Percentiles rank a stretch among this genome's conserved stretches.
phyloP scores from a whole-genome alignment of 1,140 invertebrate genomes.

The Leptinotarsa lineolata region DNA sequence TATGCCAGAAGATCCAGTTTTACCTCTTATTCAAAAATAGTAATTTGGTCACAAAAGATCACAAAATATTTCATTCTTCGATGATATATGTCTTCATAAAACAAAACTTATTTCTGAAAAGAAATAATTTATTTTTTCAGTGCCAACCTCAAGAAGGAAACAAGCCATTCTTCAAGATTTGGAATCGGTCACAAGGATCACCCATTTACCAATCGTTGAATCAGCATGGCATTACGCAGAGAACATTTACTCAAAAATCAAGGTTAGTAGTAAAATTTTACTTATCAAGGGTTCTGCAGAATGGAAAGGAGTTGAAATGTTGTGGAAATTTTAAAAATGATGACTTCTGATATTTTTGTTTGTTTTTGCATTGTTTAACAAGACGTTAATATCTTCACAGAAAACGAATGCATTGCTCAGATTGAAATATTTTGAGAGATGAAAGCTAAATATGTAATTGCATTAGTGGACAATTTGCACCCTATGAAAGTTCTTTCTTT shows the following conservation, averaged over 20 bases:
- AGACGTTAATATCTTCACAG: no score
- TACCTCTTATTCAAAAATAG: neutral
- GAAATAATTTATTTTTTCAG: constrained; percentile 25
- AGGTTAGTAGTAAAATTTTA: constrained; percentile 58
- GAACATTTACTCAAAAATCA: constrained; percentile 70
- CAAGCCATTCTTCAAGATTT: constrained; percentile 59
- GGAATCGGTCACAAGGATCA: constrained; percentile 69
- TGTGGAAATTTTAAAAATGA: no score
- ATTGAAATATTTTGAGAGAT: no score
- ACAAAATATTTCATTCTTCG: neutral
- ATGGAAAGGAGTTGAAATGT: no score
- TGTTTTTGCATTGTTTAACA: no score
- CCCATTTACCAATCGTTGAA: constrained; percentile 73
- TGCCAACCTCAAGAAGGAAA: constrained; percentile 39
- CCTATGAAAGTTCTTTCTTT: no score
- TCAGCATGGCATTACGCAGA: constrained; percentile 70
- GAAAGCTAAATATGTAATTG: no score
- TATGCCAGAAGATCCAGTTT: neutral
- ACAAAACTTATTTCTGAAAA: neutral
- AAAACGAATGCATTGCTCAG: no score
- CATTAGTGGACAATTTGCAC: no score
- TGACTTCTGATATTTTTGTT: no score
- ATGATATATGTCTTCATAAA: neutral
- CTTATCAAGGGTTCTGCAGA: no score
- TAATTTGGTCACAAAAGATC: neutral